Evolutionary conservation across 1,140 invertebrate species (phyloP), one percentile per base, ranked within the genome.

Genomic region (Andrena cerasifolii): DNA sequence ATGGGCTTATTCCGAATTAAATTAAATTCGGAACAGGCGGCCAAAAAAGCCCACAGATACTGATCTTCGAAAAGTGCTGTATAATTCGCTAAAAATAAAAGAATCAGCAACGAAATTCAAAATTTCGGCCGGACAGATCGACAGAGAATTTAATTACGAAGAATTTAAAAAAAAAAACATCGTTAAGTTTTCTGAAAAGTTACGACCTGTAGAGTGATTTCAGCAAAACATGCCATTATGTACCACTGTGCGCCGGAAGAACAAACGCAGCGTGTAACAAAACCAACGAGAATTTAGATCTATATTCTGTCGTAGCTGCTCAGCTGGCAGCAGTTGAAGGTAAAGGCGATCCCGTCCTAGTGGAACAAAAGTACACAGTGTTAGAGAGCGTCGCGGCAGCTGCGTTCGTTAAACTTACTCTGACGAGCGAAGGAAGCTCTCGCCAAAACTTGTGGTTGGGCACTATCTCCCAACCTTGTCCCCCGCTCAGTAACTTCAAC

Each of bases 381-480:
- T 21, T 56, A 5, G 21, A 16, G 14, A 10, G 43, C 28, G 45
- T 53, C 18, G 8, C 6, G n/a, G 40, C 1, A 40, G n/a, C 3
- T 10, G 2, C 31, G 5, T 49, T 36, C 58, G 3, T 51, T 2
- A 51, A 31, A 88, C 83, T 88, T 85, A 93, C 93, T 72, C 82
- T 87, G 49, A 92, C 86, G 12, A 92, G 78, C 40, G 71, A 78
- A 7, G 91, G 91, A 63, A 93, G 82, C 24, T 90, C 88, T 12
- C 56, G 63, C 93, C 93, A 93, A 66, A 93, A 93, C 5, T 87
- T 86, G 47, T 91, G 90, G 85, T 93, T 93, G 0, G 93, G 92
- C 59, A 93, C 81, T 85, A 92, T 89, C 82, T 93, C 92, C 80
- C 77, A 79, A 16, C 93, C 93, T 61, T 89, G 88, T n/a, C 92